Conservation (phyloP, 2,888 invertebrate species). For the Rhaphigaster nebulosa region DNA sequence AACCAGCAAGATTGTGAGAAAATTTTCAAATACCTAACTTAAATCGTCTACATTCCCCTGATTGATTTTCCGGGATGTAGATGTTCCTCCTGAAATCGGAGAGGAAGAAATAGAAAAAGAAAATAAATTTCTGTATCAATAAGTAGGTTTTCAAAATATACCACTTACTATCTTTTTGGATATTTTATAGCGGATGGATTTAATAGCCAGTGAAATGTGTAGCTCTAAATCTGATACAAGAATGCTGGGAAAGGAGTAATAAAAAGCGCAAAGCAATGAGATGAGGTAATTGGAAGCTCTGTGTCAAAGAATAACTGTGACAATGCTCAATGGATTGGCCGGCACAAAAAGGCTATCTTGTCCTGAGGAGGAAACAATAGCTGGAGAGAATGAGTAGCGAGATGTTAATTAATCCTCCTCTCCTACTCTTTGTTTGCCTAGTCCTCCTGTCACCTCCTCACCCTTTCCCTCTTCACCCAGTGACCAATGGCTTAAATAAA, state of each 20-base stretch:
- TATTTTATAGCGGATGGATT: not conserved
- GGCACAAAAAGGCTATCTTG: not conserved
- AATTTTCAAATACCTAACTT: too few relatives aligned
- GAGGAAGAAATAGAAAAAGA: too few relatives aligned
- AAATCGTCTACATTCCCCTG: too few relatives aligned
- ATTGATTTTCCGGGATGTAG: too few relatives aligned
- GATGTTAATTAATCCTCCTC: conserved; percentile 12
- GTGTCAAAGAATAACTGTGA: not conserved
- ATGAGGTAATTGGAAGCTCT: conserved; percentile 20
- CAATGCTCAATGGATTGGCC: conserved; percentile 33
- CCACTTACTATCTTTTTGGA: not conserved
- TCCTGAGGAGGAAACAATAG: not conserved
- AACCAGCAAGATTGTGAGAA: too few relatives aligned
- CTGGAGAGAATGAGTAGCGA: not conserved
- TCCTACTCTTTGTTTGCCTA: not conserved
- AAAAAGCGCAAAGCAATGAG: not conserved
- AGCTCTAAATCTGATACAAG: not conserved
- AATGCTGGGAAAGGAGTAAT: not conserved
- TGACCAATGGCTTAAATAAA: not conserved
- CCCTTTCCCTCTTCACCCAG: not conserved
- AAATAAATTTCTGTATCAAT: too few relatives aligned
- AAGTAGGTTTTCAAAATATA: too few relatives aligned
- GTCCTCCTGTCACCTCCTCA: not conserved
- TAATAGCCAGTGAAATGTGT: not conserved
- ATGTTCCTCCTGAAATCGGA: too few relatives aligned